Conservation (phyloP, 2,113 vertebrate genomes). For the Mirza zaza region DNA sequence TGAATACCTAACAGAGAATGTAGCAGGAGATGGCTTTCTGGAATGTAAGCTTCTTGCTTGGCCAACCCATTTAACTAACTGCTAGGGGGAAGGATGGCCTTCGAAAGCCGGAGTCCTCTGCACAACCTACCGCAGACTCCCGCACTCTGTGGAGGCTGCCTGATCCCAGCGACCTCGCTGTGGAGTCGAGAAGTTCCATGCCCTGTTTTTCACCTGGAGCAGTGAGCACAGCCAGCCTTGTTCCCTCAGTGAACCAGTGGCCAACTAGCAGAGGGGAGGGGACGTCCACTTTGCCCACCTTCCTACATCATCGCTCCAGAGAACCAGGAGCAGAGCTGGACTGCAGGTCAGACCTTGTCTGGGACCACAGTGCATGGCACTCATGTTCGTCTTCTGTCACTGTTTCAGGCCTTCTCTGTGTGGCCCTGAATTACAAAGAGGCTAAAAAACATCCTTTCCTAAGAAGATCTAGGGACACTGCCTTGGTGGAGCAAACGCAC, state of each 20-base stretch:
- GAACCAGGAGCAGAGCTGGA: neutral
- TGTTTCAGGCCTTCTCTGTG: neutral
- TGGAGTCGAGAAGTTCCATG: neutral
- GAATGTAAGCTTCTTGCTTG: neutral
- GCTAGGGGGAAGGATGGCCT: neutral
- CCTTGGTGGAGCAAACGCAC: neutral
- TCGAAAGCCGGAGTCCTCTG: too few species aligned
- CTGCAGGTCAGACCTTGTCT: neutral
- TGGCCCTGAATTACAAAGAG: neutral
- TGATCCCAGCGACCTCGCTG: neutral
- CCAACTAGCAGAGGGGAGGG: neutral
- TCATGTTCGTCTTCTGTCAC: neutral
- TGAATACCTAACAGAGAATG: neutral
- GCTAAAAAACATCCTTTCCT: neutral
- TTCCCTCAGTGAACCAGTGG: neutral
- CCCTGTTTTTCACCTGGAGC: neutral
- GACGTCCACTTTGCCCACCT: neutral
- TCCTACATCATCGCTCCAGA: neutral
- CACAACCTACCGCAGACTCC: neutral
- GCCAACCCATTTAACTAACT: neutral
- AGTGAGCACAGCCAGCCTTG: neutral
- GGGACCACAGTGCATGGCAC: accelerated
- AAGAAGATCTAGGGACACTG: accelerated
- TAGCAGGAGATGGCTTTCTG: neutral
- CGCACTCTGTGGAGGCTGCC: neutral